Base-by-base conservation (phyloP, 2,888 invertebrate species). In the Athalia circularis region DNA sequence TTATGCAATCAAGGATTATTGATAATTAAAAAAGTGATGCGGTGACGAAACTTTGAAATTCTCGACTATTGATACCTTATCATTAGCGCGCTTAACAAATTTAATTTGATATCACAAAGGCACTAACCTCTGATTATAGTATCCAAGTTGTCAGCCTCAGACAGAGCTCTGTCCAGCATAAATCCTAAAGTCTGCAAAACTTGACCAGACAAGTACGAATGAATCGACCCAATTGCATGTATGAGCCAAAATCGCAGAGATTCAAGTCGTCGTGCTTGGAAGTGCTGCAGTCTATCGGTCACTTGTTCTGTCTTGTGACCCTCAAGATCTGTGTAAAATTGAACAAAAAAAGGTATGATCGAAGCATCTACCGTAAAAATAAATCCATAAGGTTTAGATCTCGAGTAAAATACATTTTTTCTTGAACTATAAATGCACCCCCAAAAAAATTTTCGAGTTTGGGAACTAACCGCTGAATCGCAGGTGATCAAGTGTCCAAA, bases 171-270 rank as follows among this genome's bases (percentile, higher is more conserved):
- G 61, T 90, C 88, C 3, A 90, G 82, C 48, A 84, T 82, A 52
- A 85, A 83, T 29, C 90, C 89, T n/a, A 90, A 84, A 77, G 86
- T 87, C 67, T 92, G 91, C 48, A 93, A 84, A 13, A 92, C 91
- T 83, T 91, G 90, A 0, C 91, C 92, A 85, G 92, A 92, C 48
- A 93, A 83, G 86, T 93, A 92, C 50, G 91, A 89, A 80, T 93
- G 92, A 79, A 93, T 88, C 57, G 91, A 91, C 77, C 92, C 91
- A 67, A 93, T 87, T 1, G 92, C 90, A 80, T 92, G 92, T 29
- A 92, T 87, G 64, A 93, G 87, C 92, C 93, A 93, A 82, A 92
- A 92, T 78, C 92, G 90, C 43, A 93, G 81, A 50, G 92, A 90
- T 78, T 92, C 92, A 54, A 93, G 85, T 3, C 92, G 90, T 47